These are phyloP conservation scores for Podarcis raffonei DNA, from an alignment of 2,113 vertebrate genomes.

Conservation along the genomic window DNA sequence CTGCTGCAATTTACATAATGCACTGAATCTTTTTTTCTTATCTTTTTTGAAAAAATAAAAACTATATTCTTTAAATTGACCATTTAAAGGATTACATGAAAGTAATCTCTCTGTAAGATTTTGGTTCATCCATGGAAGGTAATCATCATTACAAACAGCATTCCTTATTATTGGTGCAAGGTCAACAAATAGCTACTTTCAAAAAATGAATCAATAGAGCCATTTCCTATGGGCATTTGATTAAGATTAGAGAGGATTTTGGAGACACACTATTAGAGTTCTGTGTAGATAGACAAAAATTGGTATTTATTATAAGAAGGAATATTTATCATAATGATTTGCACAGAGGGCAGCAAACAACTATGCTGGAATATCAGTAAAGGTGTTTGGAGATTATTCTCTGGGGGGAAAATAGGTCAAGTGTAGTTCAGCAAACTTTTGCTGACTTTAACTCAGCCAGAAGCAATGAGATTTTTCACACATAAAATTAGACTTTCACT, in stretches of 20 bases:
- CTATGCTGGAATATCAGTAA: slow-evolving; percentile 58
- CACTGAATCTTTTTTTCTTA: not conserved
- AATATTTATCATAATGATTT: slow-evolving; percentile 71
- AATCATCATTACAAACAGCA: not conserved
- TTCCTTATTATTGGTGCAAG: slow-evolving; percentile 43
- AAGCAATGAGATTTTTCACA: slow-evolving; percentile 68
- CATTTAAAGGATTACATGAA: slow-evolving; percentile 29
- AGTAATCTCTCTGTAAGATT: slow-evolving; percentile 17
- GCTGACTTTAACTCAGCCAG: slow-evolving; percentile 61
- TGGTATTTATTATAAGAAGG: slow-evolving; percentile 54
- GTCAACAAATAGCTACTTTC: slow-evolving; percentile 45
- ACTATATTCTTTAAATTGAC: not conserved
- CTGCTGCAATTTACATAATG: slow-evolving; percentile 16
- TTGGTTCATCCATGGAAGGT: slow-evolving; percentile 29
- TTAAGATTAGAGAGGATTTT: slow-evolving; percentile 62
- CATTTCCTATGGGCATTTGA: slow-evolving; percentile 64
- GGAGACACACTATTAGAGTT: slow-evolving; percentile 64
- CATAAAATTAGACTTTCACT: slow-evolving; percentile 66
- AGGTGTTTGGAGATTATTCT: slow-evolving; percentile 25
- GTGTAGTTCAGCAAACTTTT: slow-evolving; percentile 56
- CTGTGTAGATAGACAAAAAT: slow-evolving; percentile 48
- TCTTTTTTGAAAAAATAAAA: rapidly evolving
- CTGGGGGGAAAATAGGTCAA: slow-evolving; percentile 35
- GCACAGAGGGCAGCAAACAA: slow-evolving; percentile 53
- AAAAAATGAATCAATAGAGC: slow-evolving; percentile 50